Evolutionary conservation across 2,888 invertebrate species (phyloP).

Genomic region (Noctuana brunneofusca): DNA sequence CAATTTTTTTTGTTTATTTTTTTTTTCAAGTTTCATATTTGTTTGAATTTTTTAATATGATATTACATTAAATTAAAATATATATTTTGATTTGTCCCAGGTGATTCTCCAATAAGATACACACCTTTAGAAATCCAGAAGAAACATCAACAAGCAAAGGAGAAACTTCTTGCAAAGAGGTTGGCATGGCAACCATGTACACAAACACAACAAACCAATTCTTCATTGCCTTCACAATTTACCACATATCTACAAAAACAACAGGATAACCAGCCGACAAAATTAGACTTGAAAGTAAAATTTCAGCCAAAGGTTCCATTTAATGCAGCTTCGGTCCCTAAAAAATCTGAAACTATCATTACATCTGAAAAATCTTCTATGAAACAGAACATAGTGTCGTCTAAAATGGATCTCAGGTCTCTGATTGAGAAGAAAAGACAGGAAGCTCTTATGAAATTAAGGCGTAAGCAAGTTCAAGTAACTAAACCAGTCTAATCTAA

Average conservation of each 20-base stretch:
- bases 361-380: constrained; percentile 27
- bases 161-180: constrained; percentile 81
- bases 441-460: constrained; percentile 73
- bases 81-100: constrained; percentile 36
- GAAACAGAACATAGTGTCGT: constrained; percentile 4
- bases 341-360: constrained; percentile 36
- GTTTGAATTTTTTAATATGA: too few relatives aligned
- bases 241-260: neutral
- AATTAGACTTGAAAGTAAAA: constrained; percentile 43
- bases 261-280: neutral
- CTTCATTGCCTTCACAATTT: constrained; percentile 35
- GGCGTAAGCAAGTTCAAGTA: constrained; percentile 60
- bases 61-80: neutral
- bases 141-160: constrained; percentile 83
- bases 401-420: constrained; percentile 53
- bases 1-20: too few relatives aligned
- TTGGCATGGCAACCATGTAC: constrained; percentile 75
- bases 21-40: too few relatives aligned
- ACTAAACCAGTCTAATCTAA: too few relatives aligned
- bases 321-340: constrained; percentile 36
- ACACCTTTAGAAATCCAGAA: constrained; percentile 84
- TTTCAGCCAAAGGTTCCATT: constrained; percentile 61
- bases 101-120: constrained; percentile 73
- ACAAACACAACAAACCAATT: constrained; percentile 50
- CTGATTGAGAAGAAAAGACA: constrained; percentile 76